Evolutionary conservation across 2,888 invertebrate genomes (phyloP).

Genomic region (Heliconius hortense): DNA sequence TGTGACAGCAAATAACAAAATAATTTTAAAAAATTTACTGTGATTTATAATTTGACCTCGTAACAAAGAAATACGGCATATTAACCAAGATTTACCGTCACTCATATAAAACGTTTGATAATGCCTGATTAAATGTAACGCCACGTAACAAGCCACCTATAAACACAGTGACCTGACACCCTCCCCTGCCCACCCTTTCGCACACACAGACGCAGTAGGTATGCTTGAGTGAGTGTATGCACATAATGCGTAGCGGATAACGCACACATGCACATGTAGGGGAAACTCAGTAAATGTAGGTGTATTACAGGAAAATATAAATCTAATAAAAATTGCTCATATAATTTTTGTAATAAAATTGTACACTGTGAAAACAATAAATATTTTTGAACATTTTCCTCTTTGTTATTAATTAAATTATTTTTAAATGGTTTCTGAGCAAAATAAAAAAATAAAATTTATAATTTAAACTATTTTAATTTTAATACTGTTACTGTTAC

Average conservation of each 20-base stretch:
- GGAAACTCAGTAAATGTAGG: slow-evolving; percentile 31
- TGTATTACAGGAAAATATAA: slow-evolving; percentile 35
- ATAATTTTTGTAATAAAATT: slow-evolving; percentile 15
- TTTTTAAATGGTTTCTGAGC: background rate
- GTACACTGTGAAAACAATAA: background rate
- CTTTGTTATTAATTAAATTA: background rate
- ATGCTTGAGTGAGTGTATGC: slow-evolving; percentile 34
- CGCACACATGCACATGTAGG: slow-evolving; percentile 34
- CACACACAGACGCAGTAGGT: slow-evolving; percentile 23
- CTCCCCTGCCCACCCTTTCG: slow-evolving; percentile 46
- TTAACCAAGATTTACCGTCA: slow-evolving; percentile 47
- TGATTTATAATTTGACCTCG: slow-evolving; percentile 28
- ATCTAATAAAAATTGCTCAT: slow-evolving; percentile 1
- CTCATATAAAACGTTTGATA: slow-evolving; percentile 51
- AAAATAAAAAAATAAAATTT: background rate
- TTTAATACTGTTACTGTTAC: no score
- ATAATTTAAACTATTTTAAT: background rate
- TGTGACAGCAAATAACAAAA: background rate
- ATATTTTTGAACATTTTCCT: background rate
- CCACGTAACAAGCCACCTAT: slow-evolving; percentile 60
- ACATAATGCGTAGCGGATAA: slow-evolving; percentile 33
- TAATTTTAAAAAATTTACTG: background rate
- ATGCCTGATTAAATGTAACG: slow-evolving; percentile 59
- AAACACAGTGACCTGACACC: slow-evolving; percentile 72
- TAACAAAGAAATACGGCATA: slow-evolving; percentile 25